Percentiles rank a stretch among this genome's conserved stretches.
phyloP scores from a whole-genome alignment of 2,113 vertebrate genomes.

The Verasper variegatus region DNA sequence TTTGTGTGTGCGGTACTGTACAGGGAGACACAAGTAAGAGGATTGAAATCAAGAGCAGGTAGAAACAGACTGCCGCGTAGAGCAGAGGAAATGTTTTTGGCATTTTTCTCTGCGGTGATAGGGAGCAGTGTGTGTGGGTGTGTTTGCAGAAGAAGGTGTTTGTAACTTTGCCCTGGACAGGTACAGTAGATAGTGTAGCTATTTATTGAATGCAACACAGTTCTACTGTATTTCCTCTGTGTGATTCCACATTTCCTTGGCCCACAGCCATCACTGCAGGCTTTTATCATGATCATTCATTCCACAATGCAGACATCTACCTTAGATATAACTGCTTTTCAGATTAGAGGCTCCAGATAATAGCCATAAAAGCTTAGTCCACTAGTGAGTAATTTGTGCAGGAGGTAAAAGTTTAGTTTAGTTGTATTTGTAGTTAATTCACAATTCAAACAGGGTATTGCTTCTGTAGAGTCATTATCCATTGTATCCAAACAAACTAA shows the following conservation, averaged over 20 bases:
- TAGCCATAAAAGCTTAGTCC: background rate
- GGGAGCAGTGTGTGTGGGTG: constrained; percentile 45
- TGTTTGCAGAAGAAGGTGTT: constrained; percentile 41
- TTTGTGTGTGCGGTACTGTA: background rate
- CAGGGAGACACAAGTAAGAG: background rate
- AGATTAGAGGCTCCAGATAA: background rate
- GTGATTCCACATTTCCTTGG: constrained; percentile 55
- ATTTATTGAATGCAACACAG: constrained; percentile 37
- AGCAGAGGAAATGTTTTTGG: constrained; percentile 15
- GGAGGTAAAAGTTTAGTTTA: background rate
- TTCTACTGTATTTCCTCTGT: constrained; percentile 42
- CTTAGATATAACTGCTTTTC: constrained; percentile 6
- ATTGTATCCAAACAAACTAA: background rate
- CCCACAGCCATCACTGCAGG: constrained; percentile 54
- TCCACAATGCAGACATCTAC: constrained; percentile 20
- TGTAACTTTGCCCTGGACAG: constrained; percentile 51
- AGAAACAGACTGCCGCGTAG: constrained; percentile 11
- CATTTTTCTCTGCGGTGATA: constrained; percentile 14
- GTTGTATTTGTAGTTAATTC: background rate
- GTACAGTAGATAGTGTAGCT: constrained; percentile 40
- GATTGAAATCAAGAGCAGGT: constrained; percentile 2
- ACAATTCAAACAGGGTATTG: background rate
- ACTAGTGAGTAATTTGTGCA: background rate
- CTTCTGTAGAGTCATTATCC: background rate
- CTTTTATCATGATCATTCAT: constrained; percentile 57